Percentiles rank a stretch among this genome's conserved stretches.
phyloP scores from a whole-genome alignment of 2,113 vertebrate species.

The Promerops cafer region DNA sequence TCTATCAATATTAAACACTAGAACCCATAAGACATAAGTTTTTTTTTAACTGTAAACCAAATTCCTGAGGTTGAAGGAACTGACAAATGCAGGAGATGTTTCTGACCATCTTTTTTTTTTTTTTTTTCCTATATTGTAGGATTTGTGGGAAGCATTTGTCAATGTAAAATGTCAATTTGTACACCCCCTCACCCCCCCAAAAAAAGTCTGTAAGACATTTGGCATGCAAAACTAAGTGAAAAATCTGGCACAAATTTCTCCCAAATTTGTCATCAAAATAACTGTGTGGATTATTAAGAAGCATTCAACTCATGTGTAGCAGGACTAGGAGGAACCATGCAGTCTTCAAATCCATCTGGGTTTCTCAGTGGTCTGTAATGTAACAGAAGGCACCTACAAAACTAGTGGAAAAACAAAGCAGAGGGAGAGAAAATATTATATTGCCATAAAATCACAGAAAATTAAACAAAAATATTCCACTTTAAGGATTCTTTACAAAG shows the following conservation, averaged over 20 bases:
- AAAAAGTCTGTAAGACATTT: not conserved
- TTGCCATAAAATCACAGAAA: not conserved
- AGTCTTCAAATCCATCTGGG: not conserved
- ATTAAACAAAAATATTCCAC: not conserved
- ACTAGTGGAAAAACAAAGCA: not conserved
- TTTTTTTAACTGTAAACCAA: not conserved
- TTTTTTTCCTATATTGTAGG: not conserved
- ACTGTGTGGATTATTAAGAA: not conserved
- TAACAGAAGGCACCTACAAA: not conserved
- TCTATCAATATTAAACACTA: slow-evolving; percentile 8
- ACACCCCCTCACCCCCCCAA: not conserved
- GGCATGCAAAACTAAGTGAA: not conserved
- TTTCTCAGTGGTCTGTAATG: not conserved
- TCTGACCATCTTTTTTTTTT: not conserved
- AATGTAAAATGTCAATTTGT: not conserved
- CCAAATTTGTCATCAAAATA: not conserved
- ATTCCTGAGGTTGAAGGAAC: not conserved
- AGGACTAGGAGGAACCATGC: not conserved
- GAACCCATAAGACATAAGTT: not conserved
- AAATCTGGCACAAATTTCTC: not conserved
- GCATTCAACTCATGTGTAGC: not conserved
- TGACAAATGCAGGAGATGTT: not conserved
- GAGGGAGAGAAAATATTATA: not conserved
- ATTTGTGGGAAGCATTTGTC: not conserved
- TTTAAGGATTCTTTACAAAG: not conserved